Evolutionary conservation across 2,113 vertebrate genomes (phyloP), one percentile per base, ranked within the genome.

Genomic region (Brienomyrus longianalis): DNA sequence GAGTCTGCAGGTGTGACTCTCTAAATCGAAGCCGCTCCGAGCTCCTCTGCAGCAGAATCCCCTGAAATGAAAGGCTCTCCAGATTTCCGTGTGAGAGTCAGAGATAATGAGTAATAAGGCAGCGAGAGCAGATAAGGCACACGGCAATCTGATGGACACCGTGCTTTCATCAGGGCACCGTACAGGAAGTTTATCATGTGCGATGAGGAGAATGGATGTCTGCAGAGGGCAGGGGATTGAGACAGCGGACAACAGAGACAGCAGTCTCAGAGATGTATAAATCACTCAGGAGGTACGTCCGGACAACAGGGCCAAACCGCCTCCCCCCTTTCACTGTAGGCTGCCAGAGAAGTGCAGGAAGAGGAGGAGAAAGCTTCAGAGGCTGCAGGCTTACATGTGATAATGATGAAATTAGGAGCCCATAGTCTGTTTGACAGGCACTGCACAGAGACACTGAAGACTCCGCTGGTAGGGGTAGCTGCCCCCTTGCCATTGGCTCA

Each of bases 371-470:
- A 83, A 17, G 77, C 3, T 83, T 83, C 43, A 45, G 83, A n/a
- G 17, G 43, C 39, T 84, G 45, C 83, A n/a, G 83, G 74, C 74
- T 80, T 43, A 43, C 74, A 80, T 80, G 74, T 43, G 83, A 50
- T n/a, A 85, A 85, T 85, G 45, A 85, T 70, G 62, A 85, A 85
- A 85, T 85, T n/a, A 85, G 47, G 21, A 48, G 83, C 83, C 21
- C 43, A 48, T 45, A 39, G 83, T 85, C 39, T 47, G 83, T 48
- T 43, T 84, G 83, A 84, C 35, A 84, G 45, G 43, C 83, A 80
- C 45, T 21, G 83, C 83, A 59, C 23, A 56, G 51, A 56, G 86
- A 45, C 86, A 62, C 52, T 35, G 5, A 87, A 88, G 54, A 6
- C 50, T 52, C 50, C 7, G 85, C n/a, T 86, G 27, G 48, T 54